These are phyloP conservation scores for Eurytoma californica DNA, from an alignment of 2,888 invertebrate genomes.

Conservation along the genomic window DNA sequence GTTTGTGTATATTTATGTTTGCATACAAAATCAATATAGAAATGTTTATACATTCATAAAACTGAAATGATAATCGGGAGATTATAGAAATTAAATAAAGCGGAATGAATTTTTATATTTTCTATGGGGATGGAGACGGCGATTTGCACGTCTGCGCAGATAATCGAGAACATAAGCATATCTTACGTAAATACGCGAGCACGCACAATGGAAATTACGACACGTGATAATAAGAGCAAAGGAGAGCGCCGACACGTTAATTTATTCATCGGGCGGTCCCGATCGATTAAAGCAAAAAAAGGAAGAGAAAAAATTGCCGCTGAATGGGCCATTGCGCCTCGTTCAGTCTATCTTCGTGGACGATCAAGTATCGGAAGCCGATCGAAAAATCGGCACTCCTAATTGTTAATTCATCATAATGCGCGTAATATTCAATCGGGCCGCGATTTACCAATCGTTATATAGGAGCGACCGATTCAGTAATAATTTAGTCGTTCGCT, in stretches of 20 bases:
- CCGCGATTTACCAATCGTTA: constrained; percentile 41
- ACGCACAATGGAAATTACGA: constrained; percentile 67
- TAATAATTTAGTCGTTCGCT: constrained; percentile 52
- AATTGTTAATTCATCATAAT: constrained; percentile 56
- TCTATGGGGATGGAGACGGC: background rate
- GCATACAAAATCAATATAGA: too few relatives aligned
- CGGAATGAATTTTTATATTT: too few relatives aligned
- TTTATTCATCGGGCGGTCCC: constrained; percentile 64
- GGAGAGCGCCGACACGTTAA: constrained; percentile 60
- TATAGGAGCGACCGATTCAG: constrained; percentile 28
- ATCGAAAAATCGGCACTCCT: constrained; percentile 40
- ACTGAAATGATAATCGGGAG: too few relatives aligned
- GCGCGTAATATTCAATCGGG: constrained; percentile 9
- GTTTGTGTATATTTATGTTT: too few relatives aligned
- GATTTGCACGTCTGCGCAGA: background rate
- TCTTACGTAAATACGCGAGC: constrained; percentile 47
- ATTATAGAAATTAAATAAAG: too few relatives aligned
- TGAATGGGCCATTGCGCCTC: constrained; percentile 64
- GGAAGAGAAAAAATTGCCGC: constrained; percentile 16
- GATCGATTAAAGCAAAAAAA: constrained; percentile 57
- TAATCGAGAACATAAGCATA: background rate
- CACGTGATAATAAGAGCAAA: constrained; percentile 58
- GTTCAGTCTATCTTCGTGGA: constrained; percentile 23
- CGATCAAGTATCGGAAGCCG: constrained; percentile 53
- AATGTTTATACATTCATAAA: too few relatives aligned